Evolutionary conservation across 2,113 vertebrate genomes (phyloP), one percentile per base, ranked within the genome.

Genomic region (Crocuta crocuta): DNA sequence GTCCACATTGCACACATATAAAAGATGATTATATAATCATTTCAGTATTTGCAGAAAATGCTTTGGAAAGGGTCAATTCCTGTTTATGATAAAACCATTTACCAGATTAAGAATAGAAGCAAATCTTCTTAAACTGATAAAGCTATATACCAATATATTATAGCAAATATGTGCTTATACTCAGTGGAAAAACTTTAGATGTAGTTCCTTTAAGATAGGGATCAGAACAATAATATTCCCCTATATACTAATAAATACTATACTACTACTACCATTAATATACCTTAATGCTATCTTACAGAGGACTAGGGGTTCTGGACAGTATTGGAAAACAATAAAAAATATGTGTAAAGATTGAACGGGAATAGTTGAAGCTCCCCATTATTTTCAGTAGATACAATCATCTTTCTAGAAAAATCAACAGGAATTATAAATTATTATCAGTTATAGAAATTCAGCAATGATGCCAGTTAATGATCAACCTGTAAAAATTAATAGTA

Each of bases 371-470:
- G 43, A 28, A 76, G 43, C 24, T 76, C 45, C 45, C 45, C 43
- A 28, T 45, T 76, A 45, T 76, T 76, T 76, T 76, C 73, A 76
- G 73, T 45, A 76, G 45, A 28, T 45, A 45, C 24, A 28, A 76
- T 45, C 43, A 78, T 81, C 26, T 78, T 88, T 74, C 71, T 89
- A 92, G 78, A 92, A 82, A 93, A 85, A 70, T 68, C 50, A 94
- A 80, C 43, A 95, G 70, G 21, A 92, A 68, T 73, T 73, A 71
- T 70, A 76, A 82, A 55, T 66, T 84, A 70, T 66, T 91, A 84
- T 28, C 71, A 84, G 23, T 74, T 80, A 61, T 71, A 83, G 58
- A 85, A 83, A 80, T 79, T 97, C 16, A 80, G 31, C 24, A 50
- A 1, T 79, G 10, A 26, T 80, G 23, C 16, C 16, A 2, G 33